These are phyloP conservation scores for Drosophila athabasca DNA, from an alignment of 1,140 invertebrate genomes.

Conservation along the genomic window DNA sequence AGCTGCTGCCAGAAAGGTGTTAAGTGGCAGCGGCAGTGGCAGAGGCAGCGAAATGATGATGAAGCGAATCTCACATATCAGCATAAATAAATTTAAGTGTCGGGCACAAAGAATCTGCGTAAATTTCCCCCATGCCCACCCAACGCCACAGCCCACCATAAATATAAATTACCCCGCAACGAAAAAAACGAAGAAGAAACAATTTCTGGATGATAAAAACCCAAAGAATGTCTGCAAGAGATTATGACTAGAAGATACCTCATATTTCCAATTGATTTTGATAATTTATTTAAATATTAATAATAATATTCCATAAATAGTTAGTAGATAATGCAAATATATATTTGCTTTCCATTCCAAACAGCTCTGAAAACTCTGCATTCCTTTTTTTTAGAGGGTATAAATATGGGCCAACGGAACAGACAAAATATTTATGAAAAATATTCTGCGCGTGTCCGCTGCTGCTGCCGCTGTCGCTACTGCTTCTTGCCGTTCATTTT, in stretches of 20 bases:
- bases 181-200: conserved; percentile 2
- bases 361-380: neutral
- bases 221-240: too few species aligned
- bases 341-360: neutral
- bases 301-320: too few species aligned
- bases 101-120: conserved; percentile 68
- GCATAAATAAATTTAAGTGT: conserved; percentile 57
- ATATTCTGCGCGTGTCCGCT: conserved; percentile 51
- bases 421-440: conserved; percentile 63
- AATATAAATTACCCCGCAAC: conserved; percentile 48
- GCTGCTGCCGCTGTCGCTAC: conserved; percentile 1
- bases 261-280: too few species aligned
- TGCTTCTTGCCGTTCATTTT: conserved; percentile 37
- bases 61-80: conserved; percentile 65
- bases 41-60: conserved; percentile 72
- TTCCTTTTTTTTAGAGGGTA: conserved; percentile 13
- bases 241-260: too few species aligned
- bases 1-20: conserved; percentile 49
- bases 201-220: conserved; percentile 38
- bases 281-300: too few species aligned
- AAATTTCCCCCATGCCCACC: conserved; percentile 58
- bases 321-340: too few species aligned
- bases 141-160: conserved; percentile 37
- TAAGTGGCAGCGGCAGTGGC: conserved; percentile 39
- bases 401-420: conserved; percentile 15